Conservation (phyloP, 2,888 invertebrate species). For the Hypsopygia costalis region DNA sequence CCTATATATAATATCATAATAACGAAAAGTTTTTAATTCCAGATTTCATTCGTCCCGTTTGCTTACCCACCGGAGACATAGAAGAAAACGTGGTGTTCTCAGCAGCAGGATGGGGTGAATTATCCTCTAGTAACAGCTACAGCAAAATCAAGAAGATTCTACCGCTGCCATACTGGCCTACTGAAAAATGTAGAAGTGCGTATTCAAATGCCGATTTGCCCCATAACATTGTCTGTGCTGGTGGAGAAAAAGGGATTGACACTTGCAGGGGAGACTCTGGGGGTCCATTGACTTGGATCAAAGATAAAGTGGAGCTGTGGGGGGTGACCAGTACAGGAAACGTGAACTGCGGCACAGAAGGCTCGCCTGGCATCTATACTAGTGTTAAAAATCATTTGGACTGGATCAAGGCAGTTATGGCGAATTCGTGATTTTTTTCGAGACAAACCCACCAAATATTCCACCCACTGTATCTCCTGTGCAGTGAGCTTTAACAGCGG, state of each 20-base stretch:
- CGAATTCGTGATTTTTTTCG: too few species aligned
- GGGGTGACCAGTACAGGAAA: slow-evolving; percentile 23
- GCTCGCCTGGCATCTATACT: slow-evolving; percentile 25
- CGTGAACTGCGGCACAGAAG: slow-evolving; percentile 19
- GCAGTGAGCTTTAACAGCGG: too few species aligned
- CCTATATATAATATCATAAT: too few species aligned
- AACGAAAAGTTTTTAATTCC: too few species aligned
- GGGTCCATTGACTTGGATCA: slow-evolving; percentile 20
- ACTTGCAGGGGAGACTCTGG: slow-evolving; percentile 26
- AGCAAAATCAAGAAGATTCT: slow-evolving; percentile 36
- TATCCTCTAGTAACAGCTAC: slow-evolving; percentile 22
- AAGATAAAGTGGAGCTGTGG: slow-evolving; percentile 15
- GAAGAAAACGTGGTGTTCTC: slow-evolving; percentile 22
- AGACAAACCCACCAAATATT: too few species aligned
- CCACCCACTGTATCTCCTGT: too few species aligned
- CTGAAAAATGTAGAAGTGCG: slow-evolving; percentile 23
- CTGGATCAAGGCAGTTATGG: slow-evolving; percentile 17
- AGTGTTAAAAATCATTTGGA: slow-evolving; percentile 19
- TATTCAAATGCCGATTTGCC: slow-evolving; percentile 16
- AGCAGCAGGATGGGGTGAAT: slow-evolving; percentile 40
- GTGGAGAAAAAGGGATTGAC: slow-evolving; percentile 19
- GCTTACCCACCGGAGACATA: slow-evolving; percentile 31
- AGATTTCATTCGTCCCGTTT: slow-evolving; percentile 48
- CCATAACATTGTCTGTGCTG: slow-evolving; percentile 14
- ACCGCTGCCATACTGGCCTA: slow-evolving; percentile 29